A percentile compares a stretch with the other conserved stretches of the same genome.
Evolutionary conservation across 2,113 vertebrate genomes (phyloP).

Genomic region (Stomatorhinus ivindoensis): DNA sequence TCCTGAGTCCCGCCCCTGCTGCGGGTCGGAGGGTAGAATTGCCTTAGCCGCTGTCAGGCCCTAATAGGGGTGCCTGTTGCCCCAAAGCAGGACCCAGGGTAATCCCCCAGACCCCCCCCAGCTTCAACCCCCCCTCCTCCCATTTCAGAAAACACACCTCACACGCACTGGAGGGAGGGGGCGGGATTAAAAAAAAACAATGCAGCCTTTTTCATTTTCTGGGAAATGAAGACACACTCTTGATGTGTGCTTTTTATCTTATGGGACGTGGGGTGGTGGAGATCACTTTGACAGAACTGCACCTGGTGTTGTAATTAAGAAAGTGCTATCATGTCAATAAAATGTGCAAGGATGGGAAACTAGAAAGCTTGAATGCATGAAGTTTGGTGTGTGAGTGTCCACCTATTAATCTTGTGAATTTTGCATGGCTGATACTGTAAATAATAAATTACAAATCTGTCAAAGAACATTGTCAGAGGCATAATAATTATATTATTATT

Average conservation of each 20-base stretch:
- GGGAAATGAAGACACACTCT: background rate
- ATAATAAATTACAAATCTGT: background rate
- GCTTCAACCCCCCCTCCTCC: background rate
- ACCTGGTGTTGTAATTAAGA: background rate
- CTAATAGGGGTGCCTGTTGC: background rate
- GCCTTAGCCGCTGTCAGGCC: background rate
- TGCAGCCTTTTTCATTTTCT: background rate
- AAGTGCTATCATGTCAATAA: background rate
- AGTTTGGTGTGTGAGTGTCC: background rate
- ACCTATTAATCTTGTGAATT: background rate
- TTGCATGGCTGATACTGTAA: background rate
- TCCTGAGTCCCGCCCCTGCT: slow-evolving; percentile 44
- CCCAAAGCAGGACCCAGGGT: background rate
- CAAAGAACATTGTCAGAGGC: background rate
- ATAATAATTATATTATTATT: too few species aligned
- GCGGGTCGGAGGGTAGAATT: slow-evolving; percentile 35
- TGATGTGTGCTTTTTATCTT: background rate
- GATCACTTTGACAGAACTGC: background rate
- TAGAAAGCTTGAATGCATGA: background rate
- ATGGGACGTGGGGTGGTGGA: background rate
- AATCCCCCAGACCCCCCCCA: background rate
- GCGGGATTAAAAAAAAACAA: background rate
- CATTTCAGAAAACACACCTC: background rate
- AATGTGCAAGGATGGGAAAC: background rate
- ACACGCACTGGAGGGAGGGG: too few species aligned